phyloP scores from a whole-genome alignment of 1,140 invertebrate genomes.

The Melipona quadrifasciata region DNA sequence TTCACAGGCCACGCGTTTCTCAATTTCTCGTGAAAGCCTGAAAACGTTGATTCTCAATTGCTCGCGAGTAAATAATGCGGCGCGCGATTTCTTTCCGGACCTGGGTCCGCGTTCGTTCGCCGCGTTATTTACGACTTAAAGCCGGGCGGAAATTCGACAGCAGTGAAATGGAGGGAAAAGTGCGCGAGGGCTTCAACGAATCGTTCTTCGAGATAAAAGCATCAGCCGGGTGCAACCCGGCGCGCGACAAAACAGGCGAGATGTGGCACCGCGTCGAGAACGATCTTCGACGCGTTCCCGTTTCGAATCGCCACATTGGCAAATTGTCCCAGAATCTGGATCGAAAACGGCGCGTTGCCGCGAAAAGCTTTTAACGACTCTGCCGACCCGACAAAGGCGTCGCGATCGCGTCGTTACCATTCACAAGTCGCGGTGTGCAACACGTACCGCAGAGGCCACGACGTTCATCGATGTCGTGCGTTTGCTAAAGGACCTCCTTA shows the following conservation, averaged over 20 bases:
- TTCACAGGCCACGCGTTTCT: background rate
- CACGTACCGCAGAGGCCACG: background rate
- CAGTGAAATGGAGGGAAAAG: background rate
- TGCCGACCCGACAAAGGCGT: background rate
- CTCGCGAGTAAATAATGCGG: background rate
- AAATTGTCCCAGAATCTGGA: constrained; percentile 49
- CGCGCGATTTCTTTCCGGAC: background rate
- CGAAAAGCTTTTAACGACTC: constrained; percentile 58
- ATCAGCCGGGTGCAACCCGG: constrained; percentile 19
- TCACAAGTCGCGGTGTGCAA: background rate
- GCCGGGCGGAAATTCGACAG: constrained; percentile 8
- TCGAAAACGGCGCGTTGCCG: constrained; percentile 45
- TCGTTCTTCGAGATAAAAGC: constrained; percentile 46
- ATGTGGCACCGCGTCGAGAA: constrained; percentile 1
- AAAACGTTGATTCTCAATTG: background rate
- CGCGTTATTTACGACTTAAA: background rate
- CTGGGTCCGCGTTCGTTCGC: background rate
- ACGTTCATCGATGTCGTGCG: background rate
- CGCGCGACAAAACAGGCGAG: constrained; percentile 37
- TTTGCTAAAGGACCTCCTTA: too few relatives aligned
- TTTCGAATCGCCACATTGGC: constrained; percentile 41
- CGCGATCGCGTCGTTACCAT: background rate
- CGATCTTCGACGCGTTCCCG: constrained; percentile 34
- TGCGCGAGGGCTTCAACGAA: constrained; percentile 18
- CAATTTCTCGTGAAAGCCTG: background rate